phyloP scores from a whole-genome alignment of 1,140 invertebrate species.

The Formica exsecta region DNA sequence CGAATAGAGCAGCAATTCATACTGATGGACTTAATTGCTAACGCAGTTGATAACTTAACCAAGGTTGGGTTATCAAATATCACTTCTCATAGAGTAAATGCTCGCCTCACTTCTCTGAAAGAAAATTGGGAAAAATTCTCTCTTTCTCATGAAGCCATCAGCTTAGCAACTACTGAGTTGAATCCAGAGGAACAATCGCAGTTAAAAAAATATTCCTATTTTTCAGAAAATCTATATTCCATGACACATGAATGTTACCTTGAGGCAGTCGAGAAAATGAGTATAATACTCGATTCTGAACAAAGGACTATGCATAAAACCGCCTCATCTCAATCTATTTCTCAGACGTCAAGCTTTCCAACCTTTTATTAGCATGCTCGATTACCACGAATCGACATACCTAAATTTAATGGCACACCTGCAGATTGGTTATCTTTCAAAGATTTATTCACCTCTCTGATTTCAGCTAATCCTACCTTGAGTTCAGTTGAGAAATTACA shows the following conservation, averaged over 20 bases:
- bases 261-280: constrained; percentile 37
- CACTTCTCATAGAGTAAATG: background rate
- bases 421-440: constrained; percentile 43
- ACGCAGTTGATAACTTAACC: background rate
- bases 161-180: background rate
- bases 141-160: background rate
- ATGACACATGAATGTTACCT: constrained; percentile 30
- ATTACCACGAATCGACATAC: background rate
- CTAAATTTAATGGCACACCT: background rate
- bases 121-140: background rate
- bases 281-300: background rate
- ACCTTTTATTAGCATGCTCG: too few species aligned
- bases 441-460: too few species aligned
- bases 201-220: constrained; percentile 7
- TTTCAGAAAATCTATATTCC: constrained; percentile 18
- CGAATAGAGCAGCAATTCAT: too few species aligned
- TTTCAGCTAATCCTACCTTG: too few species aligned
- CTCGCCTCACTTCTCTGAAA: background rate
- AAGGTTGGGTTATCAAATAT: background rate
- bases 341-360: too few species aligned
- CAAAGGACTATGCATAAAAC: too few species aligned
- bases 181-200: background rate
- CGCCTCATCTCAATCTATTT: too few species aligned
- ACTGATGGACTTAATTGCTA: background rate
- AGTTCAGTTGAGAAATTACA: too few species aligned